Evolutionary conservation across 37 sponge, comb jelly and placozoan genomes (phyloP).

Genomic region (Tethya wilhelma): DNA sequence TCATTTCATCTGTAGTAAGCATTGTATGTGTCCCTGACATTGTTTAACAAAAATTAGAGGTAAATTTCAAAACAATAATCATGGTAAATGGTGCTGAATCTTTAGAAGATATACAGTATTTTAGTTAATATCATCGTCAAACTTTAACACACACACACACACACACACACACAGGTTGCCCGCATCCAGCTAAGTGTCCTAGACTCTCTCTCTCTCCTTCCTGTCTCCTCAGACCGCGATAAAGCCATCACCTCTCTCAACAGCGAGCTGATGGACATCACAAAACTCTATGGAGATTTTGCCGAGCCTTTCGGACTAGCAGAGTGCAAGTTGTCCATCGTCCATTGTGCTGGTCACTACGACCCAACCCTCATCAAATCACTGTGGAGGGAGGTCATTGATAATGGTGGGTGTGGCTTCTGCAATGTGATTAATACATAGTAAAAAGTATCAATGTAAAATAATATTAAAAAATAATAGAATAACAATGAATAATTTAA

Average conservation of each 20-base stretch:
- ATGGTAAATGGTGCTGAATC: too few relatives aligned
- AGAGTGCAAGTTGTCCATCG: constrained; percentile 93
- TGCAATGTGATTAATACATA: too few relatives aligned
- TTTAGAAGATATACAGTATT: too few relatives aligned
- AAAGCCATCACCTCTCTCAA: constrained; percentile 65
- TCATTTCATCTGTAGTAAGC: too few relatives aligned
- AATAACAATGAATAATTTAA: too few relatives aligned
- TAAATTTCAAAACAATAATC: too few relatives aligned
- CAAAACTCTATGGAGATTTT: constrained; percentile 90
- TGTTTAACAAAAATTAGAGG: too few relatives aligned
- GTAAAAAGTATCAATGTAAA: too few relatives aligned
- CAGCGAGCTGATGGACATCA: constrained; percentile 81
- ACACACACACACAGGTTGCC: constrained; percentile 84
- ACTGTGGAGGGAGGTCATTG: constrained; percentile 90
- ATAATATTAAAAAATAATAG: too few relatives aligned
- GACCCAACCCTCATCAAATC: constrained; percentile 84
- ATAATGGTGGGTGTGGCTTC: constrained; percentile 54
- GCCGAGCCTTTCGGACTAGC: constrained; percentile 91
- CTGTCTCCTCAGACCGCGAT: neutral
- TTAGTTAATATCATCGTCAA: too few relatives aligned
- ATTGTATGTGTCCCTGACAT: too few relatives aligned
- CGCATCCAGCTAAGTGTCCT: constrained; percentile 74
- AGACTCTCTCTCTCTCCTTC: constrained; percentile 39
- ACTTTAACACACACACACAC: too few relatives aligned
- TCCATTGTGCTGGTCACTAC: constrained; percentile 96